Base-by-base conservation (phyloP, 2,888 invertebrate species). In the Acrobasis repandana region DNA sequence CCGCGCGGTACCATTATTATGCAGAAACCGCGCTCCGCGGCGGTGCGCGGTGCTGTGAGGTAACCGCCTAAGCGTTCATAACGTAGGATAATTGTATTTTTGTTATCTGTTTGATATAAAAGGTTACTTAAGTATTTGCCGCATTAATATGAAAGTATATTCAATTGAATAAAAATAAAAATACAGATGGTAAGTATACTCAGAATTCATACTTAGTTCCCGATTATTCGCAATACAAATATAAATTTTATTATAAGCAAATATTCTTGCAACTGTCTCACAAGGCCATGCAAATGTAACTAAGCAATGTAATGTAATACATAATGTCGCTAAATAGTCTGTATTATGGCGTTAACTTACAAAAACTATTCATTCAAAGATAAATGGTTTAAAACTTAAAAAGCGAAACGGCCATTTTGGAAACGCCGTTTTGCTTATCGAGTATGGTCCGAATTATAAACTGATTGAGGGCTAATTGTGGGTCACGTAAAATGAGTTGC, bases 371-470 rank as follows among this genome's bases (percentile, higher is more conserved):
- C 65, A 69, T 56, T 68, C 67, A 66, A 67, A 65, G 71, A 70
- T 76, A 69, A 72, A 75, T 74, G 67, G 67, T 5, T 61, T 63
- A 63, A 61, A 61, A 61, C 59, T 67, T 69, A 64, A 68, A 72
- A 63, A 66, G 63, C 73, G 71, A 76, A 77, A 68, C 68, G 71
- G 66, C 64, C 65, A 65, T 70, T 64, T 69, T 66, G 66, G 43
- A 50, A 61, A 49, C 48, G 60, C 62, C 63, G 65, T 65, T 66
- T 64, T 33, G 43, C 52, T 62, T 62, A 59, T 46, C 48, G 9
- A 2, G 64, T 61, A 46, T 60, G 60, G 65, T 54, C 58, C 58
- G 63, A 65, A 60, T 51, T 18, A 28, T 20, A 20, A 20, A 2
- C 28, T 28, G 28, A 28, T 8, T 28, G 4, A 20, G 20, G 20